Evolutionary conservation across 2,888 invertebrate genomes (phyloP).

Genomic region (Ochlodes sylvanus): DNA sequence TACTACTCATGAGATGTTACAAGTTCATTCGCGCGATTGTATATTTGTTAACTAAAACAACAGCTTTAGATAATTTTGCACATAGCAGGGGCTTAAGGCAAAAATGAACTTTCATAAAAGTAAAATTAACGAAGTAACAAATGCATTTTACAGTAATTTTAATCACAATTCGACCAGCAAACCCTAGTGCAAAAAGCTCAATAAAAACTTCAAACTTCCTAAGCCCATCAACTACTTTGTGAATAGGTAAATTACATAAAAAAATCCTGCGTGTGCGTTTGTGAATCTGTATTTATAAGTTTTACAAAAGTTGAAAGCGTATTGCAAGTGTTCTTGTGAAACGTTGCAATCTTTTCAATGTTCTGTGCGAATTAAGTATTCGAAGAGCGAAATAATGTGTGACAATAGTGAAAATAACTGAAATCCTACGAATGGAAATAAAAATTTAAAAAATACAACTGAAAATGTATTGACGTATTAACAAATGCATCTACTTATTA

Average conservation of each 20-base stretch:
- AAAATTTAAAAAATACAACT: constrained; percentile 14
- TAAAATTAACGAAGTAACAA: too few relatives aligned
- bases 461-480: too few relatives aligned
- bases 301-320: constrained; percentile 23
- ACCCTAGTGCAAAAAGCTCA: constrained; percentile 15
- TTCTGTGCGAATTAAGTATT: not conserved
- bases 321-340: constrained; percentile 6
- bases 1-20: not conserved
- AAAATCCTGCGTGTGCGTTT: constrained; percentile 2
- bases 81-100: too few relatives aligned
- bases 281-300: constrained; percentile 14
- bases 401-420: not conserved
- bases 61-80: too few relatives aligned
- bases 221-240: constrained; percentile 13
- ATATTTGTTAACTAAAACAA: not conserved
- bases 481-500: not conserved
- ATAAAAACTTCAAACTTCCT: not conserved
- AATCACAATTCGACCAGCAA: constrained; percentile 5
- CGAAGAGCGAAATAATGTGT: not conserved
- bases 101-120: too few relatives aligned
- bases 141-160: too few relatives aligned
- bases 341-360: constrained; percentile 14
- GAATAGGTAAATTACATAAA: not conserved
- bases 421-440: not conserved
- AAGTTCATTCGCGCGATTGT: not conserved